Evolutionary conservation across 2,797 vertebrate genomes (phyloP).

Genomic region (Cottoperca gobio): DNA sequence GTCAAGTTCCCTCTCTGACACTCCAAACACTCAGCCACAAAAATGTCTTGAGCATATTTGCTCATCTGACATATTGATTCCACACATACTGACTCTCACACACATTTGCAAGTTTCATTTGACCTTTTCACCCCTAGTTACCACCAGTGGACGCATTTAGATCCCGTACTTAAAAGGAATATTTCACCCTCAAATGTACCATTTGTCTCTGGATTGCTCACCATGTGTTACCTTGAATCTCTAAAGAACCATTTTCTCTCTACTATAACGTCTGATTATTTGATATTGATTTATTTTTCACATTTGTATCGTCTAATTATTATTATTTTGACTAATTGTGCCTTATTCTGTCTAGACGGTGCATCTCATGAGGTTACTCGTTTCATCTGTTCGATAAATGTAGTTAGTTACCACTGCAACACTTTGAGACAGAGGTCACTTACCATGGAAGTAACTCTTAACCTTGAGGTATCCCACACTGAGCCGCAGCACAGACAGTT

Average conservation of each 20-base stretch:
- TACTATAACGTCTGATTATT: no score
- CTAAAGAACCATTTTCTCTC: no score
- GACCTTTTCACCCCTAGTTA: neutral
- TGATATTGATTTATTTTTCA: no score
- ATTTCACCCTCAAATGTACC: no score
- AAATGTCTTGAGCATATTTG: slow-evolving; percentile 32
- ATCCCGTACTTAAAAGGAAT: neutral
- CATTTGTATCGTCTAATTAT: no score
- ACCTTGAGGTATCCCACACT: slow-evolving; percentile 93
- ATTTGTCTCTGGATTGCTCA: no score
- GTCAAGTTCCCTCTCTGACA: slow-evolving; percentile 35
- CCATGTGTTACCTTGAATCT: no score
- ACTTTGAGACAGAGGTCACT: slow-evolving; percentile 18
- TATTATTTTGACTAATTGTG: no score
- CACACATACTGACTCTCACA: neutral
- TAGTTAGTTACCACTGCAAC: no score
- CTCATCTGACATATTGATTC: slow-evolving; percentile 6
- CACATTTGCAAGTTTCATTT: neutral
- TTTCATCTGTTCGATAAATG: no score
- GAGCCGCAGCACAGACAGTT: slow-evolving; percentile 91
- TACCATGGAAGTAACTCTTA: slow-evolving; percentile 93
- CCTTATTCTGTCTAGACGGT: no score
- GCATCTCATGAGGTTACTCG: no score
- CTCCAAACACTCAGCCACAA: slow-evolving; percentile 39
- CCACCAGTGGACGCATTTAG: neutral